Conservation (phyloP, 2,113 vertebrate species). For the Mus pahari region DNA sequence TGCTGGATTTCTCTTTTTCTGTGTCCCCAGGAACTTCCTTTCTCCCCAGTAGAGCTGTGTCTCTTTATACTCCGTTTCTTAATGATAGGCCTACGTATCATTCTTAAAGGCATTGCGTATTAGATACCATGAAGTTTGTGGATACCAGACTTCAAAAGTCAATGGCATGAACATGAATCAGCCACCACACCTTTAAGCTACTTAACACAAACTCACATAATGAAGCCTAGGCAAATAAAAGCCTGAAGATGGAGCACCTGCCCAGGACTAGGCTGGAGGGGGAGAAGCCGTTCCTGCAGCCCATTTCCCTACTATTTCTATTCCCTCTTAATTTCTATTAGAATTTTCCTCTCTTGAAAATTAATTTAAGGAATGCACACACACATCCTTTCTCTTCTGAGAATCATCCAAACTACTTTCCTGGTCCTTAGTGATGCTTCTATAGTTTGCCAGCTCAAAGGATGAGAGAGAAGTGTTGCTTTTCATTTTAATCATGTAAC, state of each 20-base stretch:
- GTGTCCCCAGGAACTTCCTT: neutral
- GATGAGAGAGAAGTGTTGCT: neutral
- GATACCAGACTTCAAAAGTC: neutral
- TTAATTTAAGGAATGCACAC: neutral
- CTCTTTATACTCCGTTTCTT: neutral
- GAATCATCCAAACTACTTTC: neutral
- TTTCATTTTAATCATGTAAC: neutral
- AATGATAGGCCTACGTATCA: neutral
- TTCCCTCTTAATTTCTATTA: neutral
- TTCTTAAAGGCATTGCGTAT: neutral
- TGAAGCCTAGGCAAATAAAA: neutral
- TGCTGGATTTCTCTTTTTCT: neutral
- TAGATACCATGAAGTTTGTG: neutral
- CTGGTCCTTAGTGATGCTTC: neutral
- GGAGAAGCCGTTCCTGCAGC: neutral
- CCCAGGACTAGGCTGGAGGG: neutral
- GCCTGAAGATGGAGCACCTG: neutral
- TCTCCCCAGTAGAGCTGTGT: neutral
- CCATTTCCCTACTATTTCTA: neutral
- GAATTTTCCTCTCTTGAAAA: slow-evolving; percentile 27
- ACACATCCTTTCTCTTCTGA: accelerated
- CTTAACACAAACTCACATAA: neutral
- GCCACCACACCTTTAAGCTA: neutral
- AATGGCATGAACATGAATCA: neutral
- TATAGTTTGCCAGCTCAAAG: neutral